Evolutionary conservation across 64 coral and sea anemone species (phyloP).

Genomic region (Acropora tenuis): DNA sequence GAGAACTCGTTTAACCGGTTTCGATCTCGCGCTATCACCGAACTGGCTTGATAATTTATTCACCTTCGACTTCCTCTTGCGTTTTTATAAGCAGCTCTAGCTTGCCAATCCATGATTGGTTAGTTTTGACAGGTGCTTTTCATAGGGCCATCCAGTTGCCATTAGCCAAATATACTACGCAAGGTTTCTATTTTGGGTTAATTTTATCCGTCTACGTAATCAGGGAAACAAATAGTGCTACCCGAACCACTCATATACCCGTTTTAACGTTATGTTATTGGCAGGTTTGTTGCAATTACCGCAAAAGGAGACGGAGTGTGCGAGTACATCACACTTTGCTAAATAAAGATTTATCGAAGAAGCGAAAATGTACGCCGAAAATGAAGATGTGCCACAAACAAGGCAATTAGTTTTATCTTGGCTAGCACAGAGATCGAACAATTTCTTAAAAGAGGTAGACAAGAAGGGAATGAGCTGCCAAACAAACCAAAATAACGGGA

Average conservation of each 20-base stretch:
- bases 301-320: too few species aligned
- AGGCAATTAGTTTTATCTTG: not conserved
- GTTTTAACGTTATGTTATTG: not conserved
- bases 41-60: conserved; percentile 22
- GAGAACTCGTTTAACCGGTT: conserved; percentile 54
- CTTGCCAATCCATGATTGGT: conserved; percentile 13
- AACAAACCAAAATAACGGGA: too few species aligned
- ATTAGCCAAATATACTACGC: not conserved
- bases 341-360: too few species aligned
- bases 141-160: not conserved
- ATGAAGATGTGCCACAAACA: too few species aligned
- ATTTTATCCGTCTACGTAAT: not conserved
- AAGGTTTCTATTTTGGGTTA: conserved; percentile 25
- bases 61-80: not conserved
- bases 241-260: not conserved
- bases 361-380: too few species aligned
- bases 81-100: not conserved
- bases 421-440: too few species aligned
- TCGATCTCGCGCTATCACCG: conserved; percentile 3
- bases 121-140: conserved; percentile 3
- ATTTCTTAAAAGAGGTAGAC: too few species aligned
- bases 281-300: not conserved
- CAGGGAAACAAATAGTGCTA: not conserved
- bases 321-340: too few species aligned
- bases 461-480: too few species aligned